Evolutionary conservation across 2,888 invertebrate genomes (phyloP).

Genomic region (Tachina fera): DNA sequence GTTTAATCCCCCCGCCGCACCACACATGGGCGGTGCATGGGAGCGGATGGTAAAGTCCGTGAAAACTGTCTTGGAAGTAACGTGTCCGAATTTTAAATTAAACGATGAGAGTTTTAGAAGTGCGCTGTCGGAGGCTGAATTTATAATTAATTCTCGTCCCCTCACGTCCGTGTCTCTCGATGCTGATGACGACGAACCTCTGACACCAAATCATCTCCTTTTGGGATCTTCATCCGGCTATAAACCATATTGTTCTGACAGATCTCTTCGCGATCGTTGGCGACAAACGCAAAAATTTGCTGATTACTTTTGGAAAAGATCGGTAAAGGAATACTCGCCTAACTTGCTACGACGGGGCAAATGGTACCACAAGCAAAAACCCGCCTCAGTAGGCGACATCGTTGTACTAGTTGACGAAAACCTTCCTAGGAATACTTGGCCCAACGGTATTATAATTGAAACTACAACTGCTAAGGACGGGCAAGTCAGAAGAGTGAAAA

Average conservation of each 20-base stretch:
- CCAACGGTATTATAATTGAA: constrained; percentile 19
- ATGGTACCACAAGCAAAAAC: constrained; percentile 50
- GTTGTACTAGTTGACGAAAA: constrained; percentile 23
- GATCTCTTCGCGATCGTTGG: constrained; percentile 65
- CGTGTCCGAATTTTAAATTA: constrained; percentile 50
- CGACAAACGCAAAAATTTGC: constrained; percentile 59
- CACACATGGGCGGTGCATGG: constrained; percentile 67
- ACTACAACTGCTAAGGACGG: constrained; percentile 13
- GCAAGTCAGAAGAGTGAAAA: constrained; percentile 40
- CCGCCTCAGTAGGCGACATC: constrained; percentile 24
- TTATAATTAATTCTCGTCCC: constrained; percentile 13
- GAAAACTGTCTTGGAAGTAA: constrained; percentile 48
- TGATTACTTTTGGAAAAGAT: constrained; percentile 68
- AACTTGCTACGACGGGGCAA: constrained; percentile 54
- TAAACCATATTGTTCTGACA: constrained; percentile 42
- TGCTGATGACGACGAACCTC: constrained; percentile 63
- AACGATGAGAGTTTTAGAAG: constrained; percentile 63
- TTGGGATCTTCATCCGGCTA: constrained; percentile 52
- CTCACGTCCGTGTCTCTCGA: constrained; percentile 52
- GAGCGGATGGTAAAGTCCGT: constrained; percentile 50
- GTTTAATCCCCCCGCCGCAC: constrained; percentile 66
- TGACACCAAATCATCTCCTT: constrained; percentile 69
- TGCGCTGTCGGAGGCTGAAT: constrained; percentile 61
- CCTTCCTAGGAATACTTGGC: constrained; percentile 13
- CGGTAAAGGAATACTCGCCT: constrained; percentile 64